A percentile compares a stretch with the other conserved stretches of the same genome.
Evolutionary conservation across 2,797 vertebrate species (phyloP).

Genomic region (Pseudopleuronectes americanus): DNA sequence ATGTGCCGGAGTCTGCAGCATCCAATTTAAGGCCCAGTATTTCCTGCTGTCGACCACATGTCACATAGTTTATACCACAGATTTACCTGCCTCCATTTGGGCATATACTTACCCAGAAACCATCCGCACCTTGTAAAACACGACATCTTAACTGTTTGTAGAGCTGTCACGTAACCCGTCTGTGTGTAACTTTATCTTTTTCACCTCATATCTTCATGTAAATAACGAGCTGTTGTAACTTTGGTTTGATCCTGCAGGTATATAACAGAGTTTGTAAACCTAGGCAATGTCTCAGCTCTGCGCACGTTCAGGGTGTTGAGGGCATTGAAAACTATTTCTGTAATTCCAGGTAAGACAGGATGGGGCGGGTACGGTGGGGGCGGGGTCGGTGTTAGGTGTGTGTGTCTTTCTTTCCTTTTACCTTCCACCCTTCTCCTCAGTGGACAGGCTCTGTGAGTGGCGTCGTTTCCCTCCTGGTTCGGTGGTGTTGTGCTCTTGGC

Average conservation of each 20-base stretch:
- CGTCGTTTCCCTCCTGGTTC: constrained; percentile 87
- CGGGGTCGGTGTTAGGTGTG: constrained; percentile 93
- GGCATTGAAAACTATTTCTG: constrained; percentile 99
- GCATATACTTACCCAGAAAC: constrained; percentile 2
- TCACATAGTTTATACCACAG: constrained; percentile 3
- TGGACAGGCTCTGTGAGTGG: constrained; percentile 98
- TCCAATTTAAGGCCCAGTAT: constrained; percentile 37
- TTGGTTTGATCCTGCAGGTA: constrained; percentile 99
- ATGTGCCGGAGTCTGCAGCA: constrained; percentile 36
- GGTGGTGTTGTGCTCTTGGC: constrained; percentile 88
- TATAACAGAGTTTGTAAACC: constrained; percentile 99
- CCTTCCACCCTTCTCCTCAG: constrained; percentile 84
- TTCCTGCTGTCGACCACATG: neutral
- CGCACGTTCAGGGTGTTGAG: constrained; percentile 98
- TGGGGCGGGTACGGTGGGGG: constrained; percentile 85
- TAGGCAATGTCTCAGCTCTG: constrained; percentile 99
- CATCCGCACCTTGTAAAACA: constrained; percentile 5
- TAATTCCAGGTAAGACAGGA: constrained; percentile 94
- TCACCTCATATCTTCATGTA: constrained; percentile 60
- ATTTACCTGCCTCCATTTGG: constrained; percentile 12
- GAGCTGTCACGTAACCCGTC: constrained; percentile 19
- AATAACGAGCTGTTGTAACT: constrained; percentile 90
- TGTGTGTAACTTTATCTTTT: constrained; percentile 48
- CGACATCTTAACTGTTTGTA: constrained; percentile 20
- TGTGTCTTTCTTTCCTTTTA: constrained; percentile 84